Conservation (phyloP, 2,888 invertebrate genomes). For the Apeira syringaria region DNA sequence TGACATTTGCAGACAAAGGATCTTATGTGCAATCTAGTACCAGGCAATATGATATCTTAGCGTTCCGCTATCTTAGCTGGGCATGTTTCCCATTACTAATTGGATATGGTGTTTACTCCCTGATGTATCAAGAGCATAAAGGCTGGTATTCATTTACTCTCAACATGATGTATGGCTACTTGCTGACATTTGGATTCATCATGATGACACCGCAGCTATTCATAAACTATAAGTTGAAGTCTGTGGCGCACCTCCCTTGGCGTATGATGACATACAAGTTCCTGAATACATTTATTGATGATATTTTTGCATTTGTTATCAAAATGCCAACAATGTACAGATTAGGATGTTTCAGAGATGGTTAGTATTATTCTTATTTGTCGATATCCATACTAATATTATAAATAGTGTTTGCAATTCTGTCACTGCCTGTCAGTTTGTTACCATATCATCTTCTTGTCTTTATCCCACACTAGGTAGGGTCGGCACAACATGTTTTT, state of each 20-base stretch:
- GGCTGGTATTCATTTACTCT: constrained; percentile 99
- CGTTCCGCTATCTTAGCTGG: constrained; percentile 98
- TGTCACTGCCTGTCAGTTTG: too few relatives aligned
- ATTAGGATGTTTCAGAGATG: constrained; percentile 98
- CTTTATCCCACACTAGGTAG: too few relatives aligned
- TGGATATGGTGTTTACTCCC: constrained; percentile 97
- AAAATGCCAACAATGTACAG: constrained; percentile 99
- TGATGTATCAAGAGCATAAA: constrained; percentile 98
- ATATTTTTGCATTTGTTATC: constrained; percentile 99
- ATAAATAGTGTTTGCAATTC: too few relatives aligned
- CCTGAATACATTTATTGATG: constrained; percentile 99
- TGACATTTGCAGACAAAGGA: constrained; percentile 95
- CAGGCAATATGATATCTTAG: constrained; percentile 96
- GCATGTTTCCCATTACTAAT: constrained; percentile 95
- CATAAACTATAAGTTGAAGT: constrained; percentile 99
- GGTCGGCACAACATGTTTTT: too few relatives aligned
- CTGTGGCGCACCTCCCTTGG: constrained; percentile 99
- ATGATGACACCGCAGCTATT: constrained; percentile 99
- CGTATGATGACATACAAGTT: constrained; percentile 99
- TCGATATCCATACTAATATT: too few relatives aligned
- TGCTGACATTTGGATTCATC: constrained; percentile 99
- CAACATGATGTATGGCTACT: constrained; percentile 98
- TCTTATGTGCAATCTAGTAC: constrained; percentile 98
- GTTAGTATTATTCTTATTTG: constrained; percentile 60
- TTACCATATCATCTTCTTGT: too few relatives aligned